phyloP scores from a whole-genome alignment of 2,113 vertebrate genomes.

The Sclerurus mexicanus region DNA sequence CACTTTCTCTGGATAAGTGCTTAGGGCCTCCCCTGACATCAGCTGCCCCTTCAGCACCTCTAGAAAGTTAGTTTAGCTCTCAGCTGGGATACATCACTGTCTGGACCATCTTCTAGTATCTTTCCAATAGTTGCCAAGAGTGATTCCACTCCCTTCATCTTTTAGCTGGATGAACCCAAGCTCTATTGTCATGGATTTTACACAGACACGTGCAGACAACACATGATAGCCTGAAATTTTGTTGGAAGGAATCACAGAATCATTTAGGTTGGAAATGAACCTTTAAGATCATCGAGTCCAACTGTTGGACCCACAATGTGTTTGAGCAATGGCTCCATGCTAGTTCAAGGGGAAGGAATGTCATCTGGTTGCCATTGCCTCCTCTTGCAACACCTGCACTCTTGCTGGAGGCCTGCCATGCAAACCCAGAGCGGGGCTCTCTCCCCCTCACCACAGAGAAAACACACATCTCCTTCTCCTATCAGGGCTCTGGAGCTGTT shows the following conservation, averaged over 20 bases:
- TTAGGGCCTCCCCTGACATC: background rate
- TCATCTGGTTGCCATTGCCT: conserved; percentile 57
- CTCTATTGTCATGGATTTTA: background rate
- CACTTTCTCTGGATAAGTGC: background rate
- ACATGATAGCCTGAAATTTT: background rate
- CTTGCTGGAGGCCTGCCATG: background rate
- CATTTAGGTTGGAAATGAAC: background rate
- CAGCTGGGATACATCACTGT: background rate
- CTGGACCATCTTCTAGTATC: background rate
- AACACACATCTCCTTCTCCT: conserved; percentile 26
- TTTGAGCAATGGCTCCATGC: background rate
- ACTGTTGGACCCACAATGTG: background rate
- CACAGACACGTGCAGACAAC: background rate
- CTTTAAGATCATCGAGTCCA: background rate
- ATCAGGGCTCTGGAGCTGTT: background rate
- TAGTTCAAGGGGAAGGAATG: conserved; percentile 38
- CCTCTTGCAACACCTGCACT: background rate
- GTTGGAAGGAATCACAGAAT: background rate
- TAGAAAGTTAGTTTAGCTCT: background rate
- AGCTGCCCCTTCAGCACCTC: background rate
- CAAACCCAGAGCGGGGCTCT: background rate
- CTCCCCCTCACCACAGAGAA: background rate
- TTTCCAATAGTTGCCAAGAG: background rate
- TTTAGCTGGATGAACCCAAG: background rate
- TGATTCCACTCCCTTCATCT: background rate